Evolutionary conservation across 2,888 invertebrate species (phyloP), one percentile per base, ranked within the genome.

Genomic region (Drosophila demipolita): DNA sequence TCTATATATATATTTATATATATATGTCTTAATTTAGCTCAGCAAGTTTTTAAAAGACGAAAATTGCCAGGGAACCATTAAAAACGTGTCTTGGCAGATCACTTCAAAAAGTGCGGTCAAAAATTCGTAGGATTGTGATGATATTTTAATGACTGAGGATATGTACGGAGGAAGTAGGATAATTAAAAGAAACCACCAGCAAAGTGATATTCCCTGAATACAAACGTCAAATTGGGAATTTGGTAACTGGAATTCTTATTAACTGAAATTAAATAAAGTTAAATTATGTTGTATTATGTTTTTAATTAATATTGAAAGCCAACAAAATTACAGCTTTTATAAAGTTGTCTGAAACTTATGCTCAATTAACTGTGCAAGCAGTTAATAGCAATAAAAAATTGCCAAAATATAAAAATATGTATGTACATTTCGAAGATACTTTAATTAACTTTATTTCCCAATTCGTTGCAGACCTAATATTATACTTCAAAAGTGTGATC

Each of bases 11-110:
- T 11, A 29, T 9, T 42, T 15, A 38, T 38, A 35, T 1, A 35
- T 5, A 35, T 35, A 49, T 9, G 26, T 55, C 40, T 45, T 50
- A 45, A 40, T 69, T 57, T 1, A 42, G 64, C 50, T 65, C 53
- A 38, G 36, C 23, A 54, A n/a, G 5, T 29, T 58, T n/a, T 38
- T 58, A 54, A 36, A 32, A 33, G 42, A 42, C 42, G 23, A 57
- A 75, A 42, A 60, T 64, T 49, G 62, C 55, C 55, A 52, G 70
- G 20, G 29, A 42, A 45, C 23, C 69, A 78, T 73, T 73, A 66
- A 73, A 78, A 75, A 78, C 65, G 57, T 29, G 64, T n/a, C 26
- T 62, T 57, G 53, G 29, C 17, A 23, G 33, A 63, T 63, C 17
- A 32, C 60, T 60, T 57, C 8, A 15, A 61, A 66, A 73, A 66